Evolutionary conservation across 2,797 vertebrate genomes (phyloP), one percentile per base, ranked within the genome.

Genomic region (Microcaecilia unicolor): DNA sequence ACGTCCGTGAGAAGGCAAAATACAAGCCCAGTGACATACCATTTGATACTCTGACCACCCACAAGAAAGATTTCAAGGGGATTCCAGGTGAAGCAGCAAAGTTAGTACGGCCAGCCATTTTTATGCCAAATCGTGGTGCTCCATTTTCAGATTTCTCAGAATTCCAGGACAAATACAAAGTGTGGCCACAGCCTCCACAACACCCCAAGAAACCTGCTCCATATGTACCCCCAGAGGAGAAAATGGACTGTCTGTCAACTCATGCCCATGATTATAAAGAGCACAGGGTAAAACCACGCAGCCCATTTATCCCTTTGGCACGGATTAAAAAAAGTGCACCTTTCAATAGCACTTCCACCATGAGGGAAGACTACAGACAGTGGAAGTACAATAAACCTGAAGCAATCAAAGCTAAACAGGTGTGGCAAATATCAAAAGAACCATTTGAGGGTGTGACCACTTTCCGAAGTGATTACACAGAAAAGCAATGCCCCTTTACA

Each of bases 221-320:
- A 1, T 72, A 71, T 11, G 24, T 58, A 26, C 56, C 49, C 28
- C 38, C 67, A 2, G 26, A 60, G 31, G 60, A 74, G 26, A 72
- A 68, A 48, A 79, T 70, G 61, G 56, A 70, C 15, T 32, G 78
- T 36, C 20, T 44, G 15, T 72, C 63, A 2, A 68, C 63, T n/a
- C 40, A 23, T 5, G 60, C 62, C 22, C 26, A 15, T 14, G 20
- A 66, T 14, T 78, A 58, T 32, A 67, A 31, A 1, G 8, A 51
- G n/a, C 39, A 21, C 15, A 69, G 67, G 10, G 53, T 58, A 7
- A 44, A 29, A 10, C 68, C 67, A 15, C 51, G 38, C 21, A 55
- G 49, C 10, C 39, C 41, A 2, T 62, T 38, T 40, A 43, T 10
- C 1, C 31, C 53, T 2, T 18, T 51, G 13, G 11, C 2, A 5